Base-by-base conservation (phyloP, 2,888 invertebrate species). In the Ephialtes manifestator region DNA sequence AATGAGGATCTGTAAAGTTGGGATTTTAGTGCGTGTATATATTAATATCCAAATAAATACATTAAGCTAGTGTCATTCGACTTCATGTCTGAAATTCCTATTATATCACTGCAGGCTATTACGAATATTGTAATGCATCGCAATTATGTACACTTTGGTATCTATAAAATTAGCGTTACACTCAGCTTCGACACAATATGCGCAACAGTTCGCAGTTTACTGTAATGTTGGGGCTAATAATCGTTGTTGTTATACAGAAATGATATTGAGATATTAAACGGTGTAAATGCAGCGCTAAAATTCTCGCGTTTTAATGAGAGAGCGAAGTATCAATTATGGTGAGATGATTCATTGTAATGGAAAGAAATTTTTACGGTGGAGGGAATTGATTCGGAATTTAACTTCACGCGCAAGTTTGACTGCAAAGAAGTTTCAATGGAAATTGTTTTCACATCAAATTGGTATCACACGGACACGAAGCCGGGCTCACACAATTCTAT, bases 381-480 rank as follows among this genome's bases (percentile, higher is more conserved):
- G 1, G 4, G 28, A 63, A 63, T 63, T 63, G 63, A 63, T 63
- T 63, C 18, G n/a, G 35, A 63, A 31, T 63, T 63, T 10, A n/a
- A 63, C 31, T 63, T 31, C 60, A 60, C n/a, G n/a, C n/a, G n/a
- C n/a, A n/a, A n/a, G n/a, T n/a, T n/a, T n/a, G n/a, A n/a, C n/a
- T n/a, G n/a, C n/a, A n/a, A n/a, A n/a, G n/a, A n/a, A n/a, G n/a
- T n/a, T n/a, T n/a, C n/a, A n/a, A n/a, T n/a, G n/a, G n/a, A n/a
- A n/a, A n/a, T n/a, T n/a, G n/a, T n/a, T n/a, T n/a, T n/a, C n/a
- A n/a, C n/a, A n/a, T n/a, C n/a, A n/a, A n/a, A n/a, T n/a, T n/a
- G n/a, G n/a, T n/a, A n/a, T n/a, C 79, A 77, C 83, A 85, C 63
- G 39, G 31, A 72, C 67, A 67, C 78, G 65, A 63, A 39, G 39